Evolutionary conservation across 2,113 vertebrate species (phyloP).

Genomic region (Mystacornis crossleyi): DNA sequence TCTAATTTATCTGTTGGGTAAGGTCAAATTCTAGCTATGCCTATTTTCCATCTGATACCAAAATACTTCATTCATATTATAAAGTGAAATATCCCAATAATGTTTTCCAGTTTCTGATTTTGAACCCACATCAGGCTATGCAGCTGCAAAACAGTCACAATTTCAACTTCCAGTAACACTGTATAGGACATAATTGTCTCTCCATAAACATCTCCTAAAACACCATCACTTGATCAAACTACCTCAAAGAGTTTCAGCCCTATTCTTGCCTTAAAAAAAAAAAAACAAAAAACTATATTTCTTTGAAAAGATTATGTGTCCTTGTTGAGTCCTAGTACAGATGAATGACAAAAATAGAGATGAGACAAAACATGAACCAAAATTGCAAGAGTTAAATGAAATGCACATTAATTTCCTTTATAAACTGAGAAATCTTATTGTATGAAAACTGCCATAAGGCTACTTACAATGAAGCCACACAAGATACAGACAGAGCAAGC

Average conservation of each 20-base stretch:
- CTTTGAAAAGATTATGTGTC: background rate
- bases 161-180: background rate
- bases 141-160: background rate
- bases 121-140: background rate
- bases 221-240: background rate
- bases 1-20: background rate
- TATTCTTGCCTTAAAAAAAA: too few relatives aligned
- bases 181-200: background rate
- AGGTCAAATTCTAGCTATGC: background rate
- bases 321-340: background rate
- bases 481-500: background rate
- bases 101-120: background rate
- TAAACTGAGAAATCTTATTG: background rate
- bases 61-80: background rate
- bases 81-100: background rate
- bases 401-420: background rate
- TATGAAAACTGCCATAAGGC: background rate
- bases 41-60: background rate
- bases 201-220: background rate
- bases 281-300: too few relatives aligned
- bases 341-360: background rate
- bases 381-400: background rate
- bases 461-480: background rate
- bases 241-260: background rate
- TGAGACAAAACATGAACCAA: background rate